A percentile compares a stretch with the other conserved stretches of the same genome.
Evolutionary conservation across 2,888 invertebrate genomes (phyloP).

Genomic region (Tupiocoris notatus): DNA sequence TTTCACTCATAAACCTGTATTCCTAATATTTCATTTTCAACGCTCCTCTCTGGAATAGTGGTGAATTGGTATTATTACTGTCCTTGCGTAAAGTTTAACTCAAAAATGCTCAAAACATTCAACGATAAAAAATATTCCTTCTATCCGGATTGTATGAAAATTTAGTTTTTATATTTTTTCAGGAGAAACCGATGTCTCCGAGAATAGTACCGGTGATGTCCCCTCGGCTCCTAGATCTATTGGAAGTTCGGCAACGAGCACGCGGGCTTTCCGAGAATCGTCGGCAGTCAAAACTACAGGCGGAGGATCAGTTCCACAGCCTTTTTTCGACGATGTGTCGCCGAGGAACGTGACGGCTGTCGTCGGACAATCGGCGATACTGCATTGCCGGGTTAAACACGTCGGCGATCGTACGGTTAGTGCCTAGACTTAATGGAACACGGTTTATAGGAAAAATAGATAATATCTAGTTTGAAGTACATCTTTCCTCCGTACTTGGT

Average conservation of each 20-base stretch:
- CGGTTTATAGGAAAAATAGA: too few relatives aligned
- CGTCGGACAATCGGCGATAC: slow-evolving; percentile 75
- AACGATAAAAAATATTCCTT: too few relatives aligned
- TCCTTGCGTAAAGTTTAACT: too few relatives aligned
- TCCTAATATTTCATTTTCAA: too few relatives aligned
- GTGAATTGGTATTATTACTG: too few relatives aligned
- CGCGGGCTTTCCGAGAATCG: slow-evolving; percentile 31
- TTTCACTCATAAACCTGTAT: too few relatives aligned
- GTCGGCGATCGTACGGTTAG: slow-evolving; percentile 83
- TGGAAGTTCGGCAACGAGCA: slow-evolving; percentile 12
- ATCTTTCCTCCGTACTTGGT: too few relatives aligned
- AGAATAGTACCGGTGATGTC: slow-evolving; percentile 2
- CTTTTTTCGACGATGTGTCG: slow-evolving; percentile 82
- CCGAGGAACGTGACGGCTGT: slow-evolving; percentile 80
- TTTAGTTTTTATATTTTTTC: too few relatives aligned
- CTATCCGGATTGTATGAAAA: too few relatives aligned
- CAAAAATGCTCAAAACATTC: too few relatives aligned
- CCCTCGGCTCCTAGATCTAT: slow-evolving; percentile 7
- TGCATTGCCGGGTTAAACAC: slow-evolving; percentile 81
- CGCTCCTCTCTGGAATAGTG: too few relatives aligned
- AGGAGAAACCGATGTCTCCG: slow-evolving; percentile 18
- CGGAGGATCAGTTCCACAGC: slow-evolving; percentile 58
- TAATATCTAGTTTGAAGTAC: too few relatives aligned
- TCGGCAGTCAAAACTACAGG: slow-evolving; percentile 11
- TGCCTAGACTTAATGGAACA: slow-evolving; percentile 46